Evolutionary conservation across 2,113 vertebrate species (phyloP).

Genomic region (Centrocercus urophasianus): DNA sequence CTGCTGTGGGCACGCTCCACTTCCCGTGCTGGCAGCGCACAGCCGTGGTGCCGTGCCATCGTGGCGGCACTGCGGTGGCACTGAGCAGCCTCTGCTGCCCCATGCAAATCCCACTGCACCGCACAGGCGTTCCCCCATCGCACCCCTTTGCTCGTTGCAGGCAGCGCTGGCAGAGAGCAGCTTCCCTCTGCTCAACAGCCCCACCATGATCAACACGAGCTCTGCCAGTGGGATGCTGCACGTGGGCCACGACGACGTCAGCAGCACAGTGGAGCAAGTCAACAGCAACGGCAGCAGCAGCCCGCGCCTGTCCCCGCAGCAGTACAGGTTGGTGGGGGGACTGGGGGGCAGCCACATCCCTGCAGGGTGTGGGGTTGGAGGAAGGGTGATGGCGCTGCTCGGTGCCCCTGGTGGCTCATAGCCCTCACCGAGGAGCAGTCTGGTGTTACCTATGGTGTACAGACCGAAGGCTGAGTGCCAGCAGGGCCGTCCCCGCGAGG

Average conservation of each 20-base stretch:
- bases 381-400: fast-evolving
- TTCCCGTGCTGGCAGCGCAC: too few species aligned
- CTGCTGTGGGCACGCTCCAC: too few species aligned
- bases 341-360: not conserved
- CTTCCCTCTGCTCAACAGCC: slow-evolving; percentile 92
- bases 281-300: slow-evolving; percentile 98
- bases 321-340: slow-evolving; percentile 88
- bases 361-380: not conserved
- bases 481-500: fast-evolving
- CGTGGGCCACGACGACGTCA: slow-evolving; percentile 94
- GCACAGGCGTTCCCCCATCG: not conserved
- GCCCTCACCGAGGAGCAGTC: fast-evolving
- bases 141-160: slow-evolving; percentile 28
- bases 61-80: fast-evolving
- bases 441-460: not conserved
- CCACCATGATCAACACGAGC: slow-evolving; percentile 89
- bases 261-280: slow-evolving; percentile 95
- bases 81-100: not conserved
- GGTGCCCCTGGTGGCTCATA: fast-evolving
- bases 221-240: slow-evolving; percentile 92
- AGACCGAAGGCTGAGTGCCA: fast-evolving
- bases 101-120: too few species aligned
- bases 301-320: slow-evolving; percentile 94
- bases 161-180: slow-evolving; percentile 94
- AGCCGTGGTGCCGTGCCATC: not conserved